These are phyloP conservation scores for Dicrurus megarhynchus DNA, from an alignment of 2,113 vertebrate genomes.

Conservation along the genomic window DNA sequence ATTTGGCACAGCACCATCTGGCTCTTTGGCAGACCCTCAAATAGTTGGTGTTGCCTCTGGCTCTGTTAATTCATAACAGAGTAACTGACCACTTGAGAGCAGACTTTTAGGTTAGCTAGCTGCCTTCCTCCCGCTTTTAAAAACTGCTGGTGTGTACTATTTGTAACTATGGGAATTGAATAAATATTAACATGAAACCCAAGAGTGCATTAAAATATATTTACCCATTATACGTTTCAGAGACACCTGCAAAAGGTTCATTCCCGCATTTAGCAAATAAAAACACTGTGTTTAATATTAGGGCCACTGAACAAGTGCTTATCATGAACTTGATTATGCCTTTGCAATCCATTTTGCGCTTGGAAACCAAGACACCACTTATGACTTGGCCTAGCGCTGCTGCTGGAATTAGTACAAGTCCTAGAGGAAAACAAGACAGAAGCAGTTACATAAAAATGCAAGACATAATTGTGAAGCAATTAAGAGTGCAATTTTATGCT, in stretches of 20 bases:
- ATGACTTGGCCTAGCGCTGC: conserved; percentile 81
- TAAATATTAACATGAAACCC: background rate
- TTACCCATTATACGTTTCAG: conserved; percentile 79
- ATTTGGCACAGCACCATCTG: background rate
- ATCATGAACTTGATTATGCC: conserved; percentile 72
- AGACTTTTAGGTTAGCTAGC: background rate
- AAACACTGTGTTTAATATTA: conserved; percentile 69
- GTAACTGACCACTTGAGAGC: background rate
- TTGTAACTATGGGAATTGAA: background rate
- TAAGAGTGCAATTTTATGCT: background rate
- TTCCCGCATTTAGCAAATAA: conserved; percentile 75
- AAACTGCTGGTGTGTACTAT: background rate
- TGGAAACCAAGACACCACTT: conserved; percentile 78
- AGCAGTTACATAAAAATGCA: conserved; percentile 26
- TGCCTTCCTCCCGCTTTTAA: background rate
- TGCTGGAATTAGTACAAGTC: conserved; percentile 78
- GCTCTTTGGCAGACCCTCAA: background rate
- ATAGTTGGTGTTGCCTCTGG: background rate
- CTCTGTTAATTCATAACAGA: background rate
- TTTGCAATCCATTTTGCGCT: conserved; percentile 75
- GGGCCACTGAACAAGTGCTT: conserved; percentile 52
- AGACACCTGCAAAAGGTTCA: conserved; percentile 78
- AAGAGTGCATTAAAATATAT: conserved; percentile 55
- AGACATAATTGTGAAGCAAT: background rate
- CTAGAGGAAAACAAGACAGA: conserved; percentile 68